Evolutionary conservation across 2,888 invertebrate species (phyloP).

Genomic region (Nemoura dubitans): DNA sequence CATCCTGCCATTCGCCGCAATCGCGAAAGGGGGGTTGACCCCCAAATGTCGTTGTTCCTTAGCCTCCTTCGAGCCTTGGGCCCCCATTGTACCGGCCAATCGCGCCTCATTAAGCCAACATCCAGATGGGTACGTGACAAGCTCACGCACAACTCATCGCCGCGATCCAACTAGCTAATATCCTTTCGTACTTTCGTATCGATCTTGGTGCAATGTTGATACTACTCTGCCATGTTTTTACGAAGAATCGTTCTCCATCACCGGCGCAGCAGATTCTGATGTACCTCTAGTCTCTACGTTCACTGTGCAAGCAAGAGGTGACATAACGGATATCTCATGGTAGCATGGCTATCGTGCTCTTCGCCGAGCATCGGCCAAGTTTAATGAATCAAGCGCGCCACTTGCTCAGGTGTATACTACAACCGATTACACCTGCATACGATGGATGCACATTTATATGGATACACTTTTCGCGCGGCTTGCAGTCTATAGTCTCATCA

Average conservation of each 20-base stretch:
- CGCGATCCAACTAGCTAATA: neutral
- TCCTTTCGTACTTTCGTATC: neutral
- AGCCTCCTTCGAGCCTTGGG: conserved; percentile 80
- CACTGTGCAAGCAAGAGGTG: neutral
- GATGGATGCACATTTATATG: neutral
- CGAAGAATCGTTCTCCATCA: neutral
- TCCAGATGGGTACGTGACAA: neutral
- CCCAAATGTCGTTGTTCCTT: conserved; percentile 60
- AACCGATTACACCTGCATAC: neutral
- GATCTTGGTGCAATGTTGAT: neutral
- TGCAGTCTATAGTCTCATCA: neutral
- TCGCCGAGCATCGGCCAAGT: neutral
- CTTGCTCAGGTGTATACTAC: neutral
- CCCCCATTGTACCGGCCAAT: conserved; percentile 67
- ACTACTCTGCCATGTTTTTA: neutral
- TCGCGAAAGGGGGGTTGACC: conserved; percentile 58
- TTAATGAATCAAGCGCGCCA: neutral
- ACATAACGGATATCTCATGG: conserved; percentile 4
- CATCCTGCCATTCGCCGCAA: conserved; percentile 43
- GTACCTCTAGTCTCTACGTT: neutral
- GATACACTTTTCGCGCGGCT: neutral
- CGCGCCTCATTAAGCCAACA: neutral
- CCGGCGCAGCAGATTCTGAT: neutral
- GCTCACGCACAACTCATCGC: neutral
- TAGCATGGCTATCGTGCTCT: neutral